These are phyloP conservation scores for Drosophila mauritiana DNA, from an alignment of 1,140 invertebrate species.

Conservation along the genomic window DNA sequence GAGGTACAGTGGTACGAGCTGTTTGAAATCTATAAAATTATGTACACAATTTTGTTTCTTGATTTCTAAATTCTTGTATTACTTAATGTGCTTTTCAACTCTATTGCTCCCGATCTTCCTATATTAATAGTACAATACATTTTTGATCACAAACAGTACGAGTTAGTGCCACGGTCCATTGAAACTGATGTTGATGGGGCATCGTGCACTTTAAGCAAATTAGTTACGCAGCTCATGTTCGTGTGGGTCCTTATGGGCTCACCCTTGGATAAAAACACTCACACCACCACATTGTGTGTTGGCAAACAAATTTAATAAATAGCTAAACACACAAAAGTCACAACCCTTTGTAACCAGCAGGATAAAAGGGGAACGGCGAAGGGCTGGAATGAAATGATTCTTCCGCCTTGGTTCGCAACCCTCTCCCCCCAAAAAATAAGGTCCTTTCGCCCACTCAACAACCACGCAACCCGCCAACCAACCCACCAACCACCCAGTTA, in stretches of 20 bases:
- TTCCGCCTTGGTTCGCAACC: constrained; percentile 21
- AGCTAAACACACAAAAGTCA: constrained; percentile 79
- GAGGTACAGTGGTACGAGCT: constrained; percentile 38
- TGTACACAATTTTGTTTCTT: too few species aligned
- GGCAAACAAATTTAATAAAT: constrained; percentile 83
- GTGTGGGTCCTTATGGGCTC: constrained; percentile 39
- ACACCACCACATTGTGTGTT: constrained; percentile 20
- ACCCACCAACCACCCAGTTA: not conserved
- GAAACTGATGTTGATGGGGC: constrained; percentile 67
- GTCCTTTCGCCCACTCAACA: not conserved
- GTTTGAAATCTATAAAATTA: too few species aligned
- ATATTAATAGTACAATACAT: too few species aligned
- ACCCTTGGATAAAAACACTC: not conserved
- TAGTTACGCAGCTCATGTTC: constrained; percentile 82
- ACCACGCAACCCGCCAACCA: not conserved
- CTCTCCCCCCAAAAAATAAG: constrained; percentile 8
- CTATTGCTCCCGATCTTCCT: too few species aligned
- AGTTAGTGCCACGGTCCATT: constrained; percentile 1
- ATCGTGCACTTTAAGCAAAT: constrained; percentile 80
- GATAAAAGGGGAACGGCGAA: not conserved
- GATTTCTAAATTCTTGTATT: too few species aligned
- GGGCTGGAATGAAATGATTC: not conserved
- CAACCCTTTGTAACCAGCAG: constrained; percentile 66
- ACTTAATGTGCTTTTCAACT: too few species aligned
- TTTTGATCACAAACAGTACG: not conserved